phyloP scores from a whole-genome alignment of 1,140 invertebrate species.

The Sinonovacula constricta region DNA sequence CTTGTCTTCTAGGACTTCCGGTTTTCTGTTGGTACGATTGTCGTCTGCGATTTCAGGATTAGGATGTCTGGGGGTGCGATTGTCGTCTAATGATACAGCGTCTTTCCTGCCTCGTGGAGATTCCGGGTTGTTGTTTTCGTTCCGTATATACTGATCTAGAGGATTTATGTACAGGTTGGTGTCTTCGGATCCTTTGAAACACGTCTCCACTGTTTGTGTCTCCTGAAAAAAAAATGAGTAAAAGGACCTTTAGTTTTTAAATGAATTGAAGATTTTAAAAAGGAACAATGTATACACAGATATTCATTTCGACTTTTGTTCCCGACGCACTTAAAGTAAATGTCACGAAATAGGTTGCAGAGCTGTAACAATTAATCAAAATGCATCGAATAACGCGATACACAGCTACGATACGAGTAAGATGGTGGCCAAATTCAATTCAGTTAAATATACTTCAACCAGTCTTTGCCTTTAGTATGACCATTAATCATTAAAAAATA shows the following conservation, averaged over 20 bases:
- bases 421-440: no score
- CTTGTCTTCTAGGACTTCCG: no score
- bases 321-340: no score
- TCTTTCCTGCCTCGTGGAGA: constrained; percentile 18
- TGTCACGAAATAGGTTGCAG: no score
- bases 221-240: constrained; percentile 49
- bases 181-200: constrained; percentile 49
- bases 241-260: background rate
- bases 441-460: no score
- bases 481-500: no score
- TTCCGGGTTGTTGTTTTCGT: constrained; percentile 15
- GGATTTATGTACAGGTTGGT: constrained; percentile 55
- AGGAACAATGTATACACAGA: background rate
- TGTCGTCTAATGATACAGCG: constrained; percentile 28
- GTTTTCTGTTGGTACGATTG: no score
- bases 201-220: constrained; percentile 59
- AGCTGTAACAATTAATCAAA: no score
- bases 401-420: background rate
- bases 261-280: background rate
- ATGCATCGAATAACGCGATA: background rate
- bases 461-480: no score
- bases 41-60: constrained; percentile 12
- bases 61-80: constrained; percentile 9
- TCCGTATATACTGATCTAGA: constrained; percentile 32
- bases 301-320: background rate